Base-by-base conservation (phyloP, 2,888 invertebrate species). In the Eustalomyia histrio region DNA sequence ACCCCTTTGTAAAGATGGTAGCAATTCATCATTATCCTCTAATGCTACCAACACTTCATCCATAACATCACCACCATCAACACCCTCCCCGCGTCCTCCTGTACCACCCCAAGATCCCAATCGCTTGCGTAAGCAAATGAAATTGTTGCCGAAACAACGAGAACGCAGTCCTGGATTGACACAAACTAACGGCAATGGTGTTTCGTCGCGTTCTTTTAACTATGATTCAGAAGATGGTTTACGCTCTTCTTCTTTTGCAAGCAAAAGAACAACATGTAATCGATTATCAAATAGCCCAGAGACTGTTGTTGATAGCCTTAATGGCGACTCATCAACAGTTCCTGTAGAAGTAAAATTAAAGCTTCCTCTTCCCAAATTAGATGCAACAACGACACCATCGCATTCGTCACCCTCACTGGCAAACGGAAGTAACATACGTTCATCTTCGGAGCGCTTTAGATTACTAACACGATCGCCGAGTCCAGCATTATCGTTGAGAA, bases 401-500 rank as follows among this genome's bases (percentile, higher is more conserved):
- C 43, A 47, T 47, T 58, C 63, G 55, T 4, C 33, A 12, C 10
- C 60, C 10, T 24, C 53, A 35, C 8, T 67, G 29, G 43, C 43
- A 10, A 79, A 72, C 50, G 73, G 76, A 60, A 35, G 55, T 53
- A 29, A 61, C 33, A 21, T 55, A 10, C 53, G 65, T 16, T 47
- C 68, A 17, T 81, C 84, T 2, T 71, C 83, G 53, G 88, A 88
- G 43, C 86, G 87, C 1, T 67, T 85, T 57, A 86, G 87, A 18
- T 65, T 86, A 65, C 71, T 86, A 7, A 74, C 92, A 35, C 91
- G 93, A 84, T 93, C 93, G 55, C 93, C 93, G 5, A 93, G 93
- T 87, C 93, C 93, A 12, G 91, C 91, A 29, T 84, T 85, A 88
- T 84, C 90, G 4, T 55, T 86, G 18, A 84, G 85, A 35, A 87